These are phyloP conservation scores for Tragelaphus scriptus DNA, from an alignment of 2,113 vertebrate species.

Conservation along the genomic window DNA sequence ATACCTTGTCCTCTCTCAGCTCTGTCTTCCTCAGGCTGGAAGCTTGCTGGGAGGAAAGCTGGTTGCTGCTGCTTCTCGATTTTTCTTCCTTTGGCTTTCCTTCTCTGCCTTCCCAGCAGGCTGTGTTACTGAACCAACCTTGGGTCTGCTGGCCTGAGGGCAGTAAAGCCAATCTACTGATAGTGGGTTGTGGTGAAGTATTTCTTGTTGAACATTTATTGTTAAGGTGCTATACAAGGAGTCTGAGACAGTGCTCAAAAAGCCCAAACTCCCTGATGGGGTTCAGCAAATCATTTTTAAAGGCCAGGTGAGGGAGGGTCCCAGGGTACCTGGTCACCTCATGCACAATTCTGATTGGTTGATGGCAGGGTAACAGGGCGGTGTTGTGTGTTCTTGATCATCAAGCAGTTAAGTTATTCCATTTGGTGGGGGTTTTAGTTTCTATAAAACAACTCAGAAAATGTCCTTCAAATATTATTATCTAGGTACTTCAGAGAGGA, in stretches of 20 bases:
- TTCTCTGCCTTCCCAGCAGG: not conserved
- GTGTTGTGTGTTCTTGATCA: not conserved
- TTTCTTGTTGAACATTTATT: not conserved
- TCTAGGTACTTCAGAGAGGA: not conserved
- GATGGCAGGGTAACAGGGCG: not conserved
- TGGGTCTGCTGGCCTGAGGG: not conserved
- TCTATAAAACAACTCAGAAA: not conserved
- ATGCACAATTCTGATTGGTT: not conserved
- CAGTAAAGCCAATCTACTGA: not conserved
- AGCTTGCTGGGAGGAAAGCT: not conserved
- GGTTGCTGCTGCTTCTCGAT: not conserved
- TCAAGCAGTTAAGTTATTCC: not conserved
- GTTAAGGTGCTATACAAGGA: not conserved
- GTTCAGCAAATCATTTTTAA: not conserved
- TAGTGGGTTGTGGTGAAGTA: not conserved
- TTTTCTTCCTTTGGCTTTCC: not conserved
- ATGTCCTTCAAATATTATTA: not conserved
- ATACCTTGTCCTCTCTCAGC: not conserved
- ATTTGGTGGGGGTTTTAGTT: not conserved
- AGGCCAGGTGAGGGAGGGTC: not conserved
- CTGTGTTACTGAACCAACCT: not conserved
- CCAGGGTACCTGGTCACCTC: not conserved
- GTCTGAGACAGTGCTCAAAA: not conserved
- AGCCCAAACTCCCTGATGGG: too few species aligned
- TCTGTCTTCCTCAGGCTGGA: not conserved